Base-by-base conservation (phyloP, 2,797 vertebrate species). In the Nannoperca australis region DNA sequence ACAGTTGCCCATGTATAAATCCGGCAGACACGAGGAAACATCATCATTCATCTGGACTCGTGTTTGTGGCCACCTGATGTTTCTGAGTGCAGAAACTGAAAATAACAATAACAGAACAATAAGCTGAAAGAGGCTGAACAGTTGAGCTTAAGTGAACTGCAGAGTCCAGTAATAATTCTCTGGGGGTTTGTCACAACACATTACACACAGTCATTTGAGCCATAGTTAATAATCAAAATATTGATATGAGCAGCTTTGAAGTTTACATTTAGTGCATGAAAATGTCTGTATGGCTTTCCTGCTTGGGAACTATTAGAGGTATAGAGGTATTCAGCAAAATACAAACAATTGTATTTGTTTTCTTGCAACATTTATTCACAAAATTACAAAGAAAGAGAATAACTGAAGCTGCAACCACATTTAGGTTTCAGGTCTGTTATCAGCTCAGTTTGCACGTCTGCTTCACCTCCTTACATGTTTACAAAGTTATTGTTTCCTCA, bases 321-420 rank as follows among this genome's bases (percentile, higher is more conserved):
- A n/a, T 18, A 7, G 7, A 60, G 24, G 40, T 30, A 22, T 4
- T 72, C 13, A 56, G 22, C 3, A 50, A 70, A 63, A 61, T 22
- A 42, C 0, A 78, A 51, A 14, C 32, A 2, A 38, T 54, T 22
- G 49, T 56, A 45, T 22, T 24, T 3, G 30, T 71, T 81, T 66
- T 73, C 1, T 2, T 40, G 13, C 55, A 20, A 82, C 49, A 84
- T 92, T 89, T 85, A 93, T 86, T 92, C 22, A 89, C 18, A 82
- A 73, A 6, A 65, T 34, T 27, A 68, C 8, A 70, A 86, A 78
- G 11, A 83, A 75, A 76, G 15, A 45, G n/a, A 72, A 79, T 20
- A 20, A 70, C 0, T 68, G 24, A 62, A 61, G n/a, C 22, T 70
- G 34, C 15, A 20, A 4, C 45, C n/a, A 40, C 24, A 73, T 34